A percentile compares a stretch with the other conserved stretches of the same genome.
phyloP scores from a whole-genome alignment of 2,113 vertebrate species.

The Apodemus sylvaticus region DNA sequence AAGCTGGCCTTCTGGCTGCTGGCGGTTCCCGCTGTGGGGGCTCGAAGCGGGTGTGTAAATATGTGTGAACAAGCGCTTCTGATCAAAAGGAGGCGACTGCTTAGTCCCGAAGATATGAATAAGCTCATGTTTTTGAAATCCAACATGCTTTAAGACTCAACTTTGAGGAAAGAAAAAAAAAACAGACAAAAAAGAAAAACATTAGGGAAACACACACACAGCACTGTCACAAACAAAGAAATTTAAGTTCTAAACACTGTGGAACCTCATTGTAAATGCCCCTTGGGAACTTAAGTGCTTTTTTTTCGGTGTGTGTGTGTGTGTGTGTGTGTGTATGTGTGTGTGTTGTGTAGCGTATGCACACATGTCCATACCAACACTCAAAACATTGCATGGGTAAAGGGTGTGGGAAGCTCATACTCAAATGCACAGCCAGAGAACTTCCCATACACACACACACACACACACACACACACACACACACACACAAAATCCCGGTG shows the following conservation, averaged over 20 bases:
- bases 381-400: background rate
- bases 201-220: constrained; percentile 77
- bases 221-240: constrained; percentile 90
- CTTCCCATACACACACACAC: background rate
- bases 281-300: constrained; percentile 89
- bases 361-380: background rate
- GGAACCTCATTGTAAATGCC: constrained; percentile 89
- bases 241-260: constrained; percentile 92
- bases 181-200: constrained; percentile 58
- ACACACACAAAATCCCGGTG: constrained; percentile 59
- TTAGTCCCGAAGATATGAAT: constrained; percentile 98
- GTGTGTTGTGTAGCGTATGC: constrained; percentile 51
- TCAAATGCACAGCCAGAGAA: background rate
- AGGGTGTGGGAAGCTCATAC: background rate
- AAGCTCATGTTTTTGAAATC: constrained; percentile 99
- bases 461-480: background rate
- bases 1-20: constrained; percentile 98
- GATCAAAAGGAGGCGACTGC: constrained; percentile 94
- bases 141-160: constrained; percentile 94
- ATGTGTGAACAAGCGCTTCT: constrained; percentile 97
- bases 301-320: constrained; percentile 76
- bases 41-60: constrained; percentile 93
- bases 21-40: constrained; percentile 96
- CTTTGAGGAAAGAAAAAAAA: constrained; percentile 67
- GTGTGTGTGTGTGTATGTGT: constrained; percentile 63